Percentiles rank a stretch among this genome's conserved stretches.
Conservation (phyloP, 2,113 vertebrate genomes). For the Rhegmatorhina hoffmannsi region DNA sequence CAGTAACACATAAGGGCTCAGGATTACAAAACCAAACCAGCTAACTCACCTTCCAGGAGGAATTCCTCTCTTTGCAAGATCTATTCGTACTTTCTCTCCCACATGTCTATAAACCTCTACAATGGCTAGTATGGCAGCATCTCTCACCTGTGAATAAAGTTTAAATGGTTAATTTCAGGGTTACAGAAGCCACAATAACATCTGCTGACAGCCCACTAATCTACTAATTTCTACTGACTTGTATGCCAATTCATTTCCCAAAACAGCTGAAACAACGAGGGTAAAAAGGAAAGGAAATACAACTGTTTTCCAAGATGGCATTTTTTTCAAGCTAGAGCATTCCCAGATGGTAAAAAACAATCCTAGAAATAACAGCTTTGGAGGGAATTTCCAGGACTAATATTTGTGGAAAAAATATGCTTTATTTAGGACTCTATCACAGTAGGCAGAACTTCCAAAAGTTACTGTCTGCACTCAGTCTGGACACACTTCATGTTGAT, state of each 20-base stretch:
- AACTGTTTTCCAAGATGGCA: not conserved
- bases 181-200: not conserved
- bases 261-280: not conserved
- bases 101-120: slow-evolving; percentile 93
- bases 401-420: not conserved
- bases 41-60: slow-evolving; percentile 85
- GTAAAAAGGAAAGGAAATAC: not conserved
- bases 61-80: slow-evolving; percentile 88
- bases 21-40: not conserved
- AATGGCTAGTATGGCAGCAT: slow-evolving; percentile 83
- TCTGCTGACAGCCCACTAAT: not conserved
- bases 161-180: not conserved
- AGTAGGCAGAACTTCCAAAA: not conserved
- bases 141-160: slow-evolving; percentile 84
- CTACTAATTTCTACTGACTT: not conserved
- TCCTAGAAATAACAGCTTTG: not conserved
- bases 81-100: slow-evolving; percentile 87
- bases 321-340: not conserved
- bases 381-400: not conserved
- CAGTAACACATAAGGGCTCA: not conserved
- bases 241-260: not conserved
- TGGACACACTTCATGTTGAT: not conserved
- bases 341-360: slow-evolving; percentile 14
- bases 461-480: not conserved
- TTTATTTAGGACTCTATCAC: not conserved